Evolutionary conservation across 2,888 invertebrate genomes (phyloP), one percentile per base, ranked within the genome.

Genomic region (Galeruca laticollis): DNA sequence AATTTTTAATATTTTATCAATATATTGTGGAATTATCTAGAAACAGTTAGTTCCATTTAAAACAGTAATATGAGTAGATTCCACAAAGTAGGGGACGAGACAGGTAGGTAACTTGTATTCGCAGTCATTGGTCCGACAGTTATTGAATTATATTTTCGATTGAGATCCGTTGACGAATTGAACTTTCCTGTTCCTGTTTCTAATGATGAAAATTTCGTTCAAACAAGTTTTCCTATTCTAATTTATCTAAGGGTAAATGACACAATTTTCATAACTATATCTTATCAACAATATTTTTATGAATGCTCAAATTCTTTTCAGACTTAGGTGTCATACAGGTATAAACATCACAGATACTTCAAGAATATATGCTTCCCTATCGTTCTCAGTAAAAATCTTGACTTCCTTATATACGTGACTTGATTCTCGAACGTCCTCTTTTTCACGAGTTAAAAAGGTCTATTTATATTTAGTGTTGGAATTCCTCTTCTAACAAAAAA

Each of bases 391-490:
- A 79, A 79, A 80, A 81, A 80, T 80, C 78, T 76, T 77, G 77
- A 78, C 78, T 81, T 79, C 79, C 76, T 77, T 75, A 74, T 77
- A 69, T 74, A 82, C 82, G 82, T 82, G 82, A 79, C 76, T 75
- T 69, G 81, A 73, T 78, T 82, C 69, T 78, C 71, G 74, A 79
- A 79, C 75, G 76, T 76, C 77, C 76, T 76, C 77, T 81, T 80
- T 81, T 82, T 81, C 80, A 79, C 80, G 78, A 77, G 77, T 76
- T 78, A 80, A 77, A 78, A 79, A 75, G 72, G 71, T 66, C 73
- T 72, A 74, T 72, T 70, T 60, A 65, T 72, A 52, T 67, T 71
- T 21, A 13, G 26, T 52, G 52, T 11, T 52, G 52, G 20, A 20
- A 20, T n/a, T 43, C 5, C 1, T 11, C 11, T 37, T 37, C 11